A percentile compares a stretch with the other conserved stretches of the same genome.
Conservation (phyloP, 2,113 vertebrate genomes). For the Cebidichthys violaceus region DNA sequence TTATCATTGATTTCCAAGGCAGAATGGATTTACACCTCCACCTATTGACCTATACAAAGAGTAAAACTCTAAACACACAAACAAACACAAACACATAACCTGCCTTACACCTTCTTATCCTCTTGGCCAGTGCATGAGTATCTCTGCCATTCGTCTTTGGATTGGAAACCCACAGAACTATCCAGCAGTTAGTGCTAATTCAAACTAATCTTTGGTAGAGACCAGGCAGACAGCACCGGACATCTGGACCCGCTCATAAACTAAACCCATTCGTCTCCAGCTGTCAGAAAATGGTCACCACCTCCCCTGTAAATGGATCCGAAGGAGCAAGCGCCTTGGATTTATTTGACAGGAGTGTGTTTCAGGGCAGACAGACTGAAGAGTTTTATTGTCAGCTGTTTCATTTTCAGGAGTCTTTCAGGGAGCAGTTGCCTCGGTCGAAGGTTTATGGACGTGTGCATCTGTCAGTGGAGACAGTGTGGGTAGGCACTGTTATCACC, state of each 20-base stretch:
- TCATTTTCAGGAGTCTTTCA: slow-evolving; percentile 66
- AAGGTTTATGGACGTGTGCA: slow-evolving; percentile 55
- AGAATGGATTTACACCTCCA: background rate
- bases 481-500: slow-evolving; percentile 24
- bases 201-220: slow-evolving; percentile 48
- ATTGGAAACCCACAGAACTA: slow-evolving; percentile 1
- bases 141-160: slow-evolving; percentile 8
- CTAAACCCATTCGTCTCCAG: slow-evolving; percentile 57
- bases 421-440: slow-evolving; percentile 53
- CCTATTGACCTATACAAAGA: background rate
- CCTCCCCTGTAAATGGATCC: slow-evolving; percentile 58
- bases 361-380: slow-evolving; percentile 51
- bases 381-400: slow-evolving; percentile 75
- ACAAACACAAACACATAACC: background rate
- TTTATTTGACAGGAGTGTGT: slow-evolving; percentile 74
- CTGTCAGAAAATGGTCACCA: slow-evolving; percentile 62
- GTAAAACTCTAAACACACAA: background rate
- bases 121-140: background rate
- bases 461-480: slow-evolving; percentile 39
- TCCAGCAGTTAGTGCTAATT: slow-evolving; percentile 52
- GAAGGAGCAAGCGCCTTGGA: slow-evolving; percentile 40
- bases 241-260: slow-evolving; percentile 66
- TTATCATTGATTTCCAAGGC: background rate
- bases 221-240: slow-evolving; percentile 35
- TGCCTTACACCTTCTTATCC: background rate